Base-by-base conservation (phyloP, 2,797 vertebrate genomes). In the Presbytis comata region DNA sequence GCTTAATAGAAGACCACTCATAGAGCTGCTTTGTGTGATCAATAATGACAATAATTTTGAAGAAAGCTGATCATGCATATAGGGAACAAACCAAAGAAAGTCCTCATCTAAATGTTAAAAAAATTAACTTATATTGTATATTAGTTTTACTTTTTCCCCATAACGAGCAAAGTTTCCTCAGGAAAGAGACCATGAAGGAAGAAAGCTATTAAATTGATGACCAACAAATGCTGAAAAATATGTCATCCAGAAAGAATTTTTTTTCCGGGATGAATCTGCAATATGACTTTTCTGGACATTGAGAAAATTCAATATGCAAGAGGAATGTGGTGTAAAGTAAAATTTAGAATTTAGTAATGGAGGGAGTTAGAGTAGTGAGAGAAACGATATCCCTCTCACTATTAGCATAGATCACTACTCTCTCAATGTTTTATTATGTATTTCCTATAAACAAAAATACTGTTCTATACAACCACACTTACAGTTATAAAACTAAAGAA, bases 181-280 rank as follows among this genome's bases (percentile, higher is more conserved):
- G 79, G 85, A 76, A 81, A 81, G 46, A 70, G 41, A 67, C 28
- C 22, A 50, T 86, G 22, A 90, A 50, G 13, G 57, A 95, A 88
- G 59, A 83, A 59, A 82, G 70, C 16, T 86, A 78, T 76, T 81
- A 57, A 95, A 8, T 50, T 88, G 57, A 93, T 72, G 30, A 72
- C 76, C 87, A 94, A 87, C 4, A 61, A 78, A 82, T 91, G 50
- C 57, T 89, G 39, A 83, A 88, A 80, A 93, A 48, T 91, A 26
- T 83, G 87, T 61, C 72, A 50, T 46, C 26, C 70, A 88, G 53
- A 87, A 75, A 70, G 67, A 59, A 85, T 46, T 24, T 57, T 67
- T 74, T 46, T 91, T 74, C 50, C 44, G 76, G 50, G 28, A 72
- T 72, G 24, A 28, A 53, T 89, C 61, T 92, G 9, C 16, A 41